Conservation (phyloP, 2,888 invertebrate species). For the Agapetus fuscipes region DNA sequence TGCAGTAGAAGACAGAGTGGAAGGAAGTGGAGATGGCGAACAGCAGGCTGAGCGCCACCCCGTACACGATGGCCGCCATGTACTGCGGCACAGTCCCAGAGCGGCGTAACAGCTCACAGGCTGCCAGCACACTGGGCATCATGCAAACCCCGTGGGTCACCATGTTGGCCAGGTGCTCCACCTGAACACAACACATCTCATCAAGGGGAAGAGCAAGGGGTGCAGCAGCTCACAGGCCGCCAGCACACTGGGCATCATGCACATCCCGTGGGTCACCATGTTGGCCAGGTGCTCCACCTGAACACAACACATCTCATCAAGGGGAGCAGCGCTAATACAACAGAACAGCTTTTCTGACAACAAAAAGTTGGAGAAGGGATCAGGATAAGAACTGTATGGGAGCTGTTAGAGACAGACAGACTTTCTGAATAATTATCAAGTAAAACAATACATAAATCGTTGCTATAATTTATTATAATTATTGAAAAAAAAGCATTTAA, state of each 20-base stretch:
- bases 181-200: slow-evolving; percentile 40
- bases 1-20: slow-evolving; percentile 77
- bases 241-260: slow-evolving; percentile 77
- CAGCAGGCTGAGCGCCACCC: slow-evolving; percentile 71
- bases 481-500: too few species aligned
- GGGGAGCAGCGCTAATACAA: too few species aligned
- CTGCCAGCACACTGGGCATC: slow-evolving; percentile 72
- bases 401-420: too few species aligned
- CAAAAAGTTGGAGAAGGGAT: too few species aligned
- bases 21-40: slow-evolving; percentile 86
- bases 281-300: slow-evolving; percentile 86
- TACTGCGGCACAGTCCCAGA: slow-evolving; percentile 66
- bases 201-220: too few species aligned
- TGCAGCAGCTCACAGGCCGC: slow-evolving; percentile 66
- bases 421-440: too few species aligned
- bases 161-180: slow-evolving; percentile 88
- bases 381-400: too few species aligned
- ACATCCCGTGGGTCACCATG: slow-evolving; percentile 83
- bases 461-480: too few species aligned
- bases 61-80: slow-evolving; percentile 77
- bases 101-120: slow-evolving; percentile 62
- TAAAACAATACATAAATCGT: too few species aligned
- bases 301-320: too few species aligned
- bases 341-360: too few species aligned
- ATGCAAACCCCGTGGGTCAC: slow-evolving; percentile 87